phyloP scores from a whole-genome alignment of 2,797 vertebrate genomes.

The Mus spretus region DNA sequence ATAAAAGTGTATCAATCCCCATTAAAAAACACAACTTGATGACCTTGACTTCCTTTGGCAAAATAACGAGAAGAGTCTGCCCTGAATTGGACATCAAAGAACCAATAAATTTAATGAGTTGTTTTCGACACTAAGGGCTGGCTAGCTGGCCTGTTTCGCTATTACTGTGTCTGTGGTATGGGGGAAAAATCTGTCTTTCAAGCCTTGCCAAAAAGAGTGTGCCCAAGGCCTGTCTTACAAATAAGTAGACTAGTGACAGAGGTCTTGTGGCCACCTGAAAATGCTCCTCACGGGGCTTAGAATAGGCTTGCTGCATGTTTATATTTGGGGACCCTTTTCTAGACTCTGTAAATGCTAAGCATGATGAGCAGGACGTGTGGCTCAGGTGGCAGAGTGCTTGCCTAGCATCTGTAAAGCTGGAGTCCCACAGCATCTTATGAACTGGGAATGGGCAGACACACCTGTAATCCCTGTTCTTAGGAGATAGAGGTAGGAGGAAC shows the following conservation, averaged over 20 bases:
- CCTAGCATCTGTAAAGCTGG: neutral
- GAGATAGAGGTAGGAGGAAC: neutral
- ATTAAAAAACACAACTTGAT: slow-evolving; percentile 80
- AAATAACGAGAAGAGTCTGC: slow-evolving; percentile 70
- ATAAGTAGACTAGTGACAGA: neutral
- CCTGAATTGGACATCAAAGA: slow-evolving; percentile 84
- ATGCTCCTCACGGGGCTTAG: neutral
- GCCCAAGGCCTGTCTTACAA: neutral
- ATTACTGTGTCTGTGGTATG: neutral
- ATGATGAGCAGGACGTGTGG: neutral
- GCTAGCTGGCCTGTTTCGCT: slow-evolving; percentile 36
- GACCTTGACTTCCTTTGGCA: slow-evolving; percentile 82
- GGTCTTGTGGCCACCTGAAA: neutral
- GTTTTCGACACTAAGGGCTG: slow-evolving; percentile 70
- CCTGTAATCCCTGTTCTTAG: neutral
- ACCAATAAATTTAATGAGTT: slow-evolving; percentile 77
- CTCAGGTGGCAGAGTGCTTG: neutral
- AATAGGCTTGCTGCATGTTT: neutral
- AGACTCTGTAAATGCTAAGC: slow-evolving; percentile 14
- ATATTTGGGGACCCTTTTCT: neutral
- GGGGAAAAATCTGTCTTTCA: neutral
- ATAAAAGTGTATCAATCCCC: slow-evolving; percentile 82
- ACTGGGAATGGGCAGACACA: neutral
- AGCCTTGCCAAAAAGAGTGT: neutral
- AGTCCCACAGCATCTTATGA: neutral